Conservation (phyloP, 2,888 invertebrate genomes). For the Penaeus monodon region DNA sequence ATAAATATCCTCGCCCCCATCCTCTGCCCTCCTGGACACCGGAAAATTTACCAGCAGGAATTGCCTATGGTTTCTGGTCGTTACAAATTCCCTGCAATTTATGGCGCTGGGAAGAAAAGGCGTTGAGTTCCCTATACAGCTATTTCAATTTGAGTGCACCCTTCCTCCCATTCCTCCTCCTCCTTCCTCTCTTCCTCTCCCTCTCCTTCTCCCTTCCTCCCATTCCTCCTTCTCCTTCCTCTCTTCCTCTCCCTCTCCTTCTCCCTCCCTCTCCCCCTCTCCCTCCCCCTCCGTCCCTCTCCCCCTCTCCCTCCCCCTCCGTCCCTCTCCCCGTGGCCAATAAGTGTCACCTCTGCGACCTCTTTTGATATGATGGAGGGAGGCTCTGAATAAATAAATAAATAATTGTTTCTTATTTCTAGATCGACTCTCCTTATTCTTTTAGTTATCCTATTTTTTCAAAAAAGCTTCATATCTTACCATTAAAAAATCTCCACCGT, state of each 20-base stretch:
- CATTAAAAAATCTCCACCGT: no score
- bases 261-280: not conserved
- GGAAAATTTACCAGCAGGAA: no score
- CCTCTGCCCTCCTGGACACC: not conserved
- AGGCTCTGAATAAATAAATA: no score
- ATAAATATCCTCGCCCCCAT: constrained; percentile 12
- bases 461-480: no score
- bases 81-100: no score
- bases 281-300: not conserved
- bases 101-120: no score
- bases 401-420: no score
- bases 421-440: no score
- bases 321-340: not conserved
- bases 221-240: not conserved
- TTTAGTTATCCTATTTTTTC: no score
- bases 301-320: not conserved
- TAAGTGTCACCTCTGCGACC: not conserved
- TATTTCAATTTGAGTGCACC: not conserved
- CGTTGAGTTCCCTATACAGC: no score
- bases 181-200: not conserved
- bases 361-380: no score
- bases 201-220: not conserved
- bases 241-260: not conserved
- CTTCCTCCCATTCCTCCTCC: not conserved
- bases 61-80: no score